A percentile compares a stretch with the other conserved stretches of the same genome.
phyloP scores from a whole-genome alignment of 92 coral and sea anemone genomes.

The Actinernus sp. region DNA sequence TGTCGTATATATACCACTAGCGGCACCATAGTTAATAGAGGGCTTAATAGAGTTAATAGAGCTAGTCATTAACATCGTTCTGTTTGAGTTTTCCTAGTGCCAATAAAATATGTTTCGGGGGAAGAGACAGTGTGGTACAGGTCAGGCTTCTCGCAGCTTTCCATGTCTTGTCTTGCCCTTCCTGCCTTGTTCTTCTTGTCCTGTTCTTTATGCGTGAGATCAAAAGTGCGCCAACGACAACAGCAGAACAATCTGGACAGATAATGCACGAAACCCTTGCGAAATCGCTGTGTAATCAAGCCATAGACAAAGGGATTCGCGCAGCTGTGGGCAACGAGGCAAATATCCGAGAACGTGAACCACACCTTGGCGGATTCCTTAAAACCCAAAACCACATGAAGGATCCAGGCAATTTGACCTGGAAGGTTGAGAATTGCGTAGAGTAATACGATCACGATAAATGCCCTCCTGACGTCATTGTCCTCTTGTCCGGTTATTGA shows the following conservation, averaged over 20 bases:
- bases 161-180: no score
- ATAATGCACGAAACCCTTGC: neutral
- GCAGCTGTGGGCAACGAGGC: slow-evolving; percentile 4
- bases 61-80: no score
- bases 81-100: no score
- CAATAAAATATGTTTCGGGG: no score
- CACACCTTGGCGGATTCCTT: neutral
- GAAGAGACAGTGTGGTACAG: no score
- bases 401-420: slow-evolving; percentile 19
- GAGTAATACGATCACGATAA: neutral
- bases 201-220: no score
- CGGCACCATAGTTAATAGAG: no score
- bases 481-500: neutral
- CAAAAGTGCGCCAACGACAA: no score
- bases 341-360: slow-evolving; percentile 13
- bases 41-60: no score
- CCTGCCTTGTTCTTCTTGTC: no score
- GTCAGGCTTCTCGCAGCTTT: no score
- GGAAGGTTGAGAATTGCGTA: slow-evolving; percentile 17
- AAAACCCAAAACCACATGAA: neutral
- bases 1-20: no score
- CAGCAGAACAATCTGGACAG: neutral
- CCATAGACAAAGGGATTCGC: slow-evolving; percentile 26
- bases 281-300: slow-evolving; percentile 12
- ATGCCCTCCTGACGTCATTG: slow-evolving; percentile 5